Base-by-base conservation (phyloP, 2,797 vertebrate genomes). In the Malurus splendens region DNA sequence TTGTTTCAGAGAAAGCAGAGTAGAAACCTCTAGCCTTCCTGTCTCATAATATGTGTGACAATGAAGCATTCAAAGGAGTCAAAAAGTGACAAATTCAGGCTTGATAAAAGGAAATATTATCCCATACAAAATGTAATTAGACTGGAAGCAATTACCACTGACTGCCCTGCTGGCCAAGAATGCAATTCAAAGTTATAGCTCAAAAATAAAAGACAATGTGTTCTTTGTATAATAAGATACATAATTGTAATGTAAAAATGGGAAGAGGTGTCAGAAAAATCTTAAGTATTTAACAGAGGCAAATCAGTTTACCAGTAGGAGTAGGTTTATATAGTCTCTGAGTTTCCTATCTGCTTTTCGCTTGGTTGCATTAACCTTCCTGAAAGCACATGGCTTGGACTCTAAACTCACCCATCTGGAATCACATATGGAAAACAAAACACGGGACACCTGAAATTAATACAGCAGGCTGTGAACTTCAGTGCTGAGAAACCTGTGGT, bases 81-180 rank as follows among this genome's bases (percentile, higher is more conserved):
- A 84, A 61, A 71, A 94, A n/a, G 30, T 90, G 65, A 24, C 14
- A 77, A 93, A 90, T 65, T 90, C 50, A 84, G 41, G 65, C 23
- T 7, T 24, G 32, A 89, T 71, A 68, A 87, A 85, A 89, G 30
- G 89, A 79, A 86, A 67, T 73, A 66, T 33, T 79, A 76, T 61
- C 39, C 57, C 25, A 60, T 44, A 38, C 22, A 56, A 76, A 88
- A 70, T 0, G 0, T 76, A 82, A 82, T 91, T 74, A 90, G 18
- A 24, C 28, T 61, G 56, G 42, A 74, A 79, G 20, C 8, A 7
- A 44, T 82, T 86, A 70, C 18, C 30, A 50, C 45, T 44, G 25
- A 14, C 36, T 61, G 24, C 39, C 30, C 24, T 30, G 13, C n/a
- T 86, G 50, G 23, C 32, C 56, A 88, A 87, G 55, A 89, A 76